phyloP scores from a whole-genome alignment of 2,797 vertebrate genomes.

The Sarcophilus harrisii region DNA sequence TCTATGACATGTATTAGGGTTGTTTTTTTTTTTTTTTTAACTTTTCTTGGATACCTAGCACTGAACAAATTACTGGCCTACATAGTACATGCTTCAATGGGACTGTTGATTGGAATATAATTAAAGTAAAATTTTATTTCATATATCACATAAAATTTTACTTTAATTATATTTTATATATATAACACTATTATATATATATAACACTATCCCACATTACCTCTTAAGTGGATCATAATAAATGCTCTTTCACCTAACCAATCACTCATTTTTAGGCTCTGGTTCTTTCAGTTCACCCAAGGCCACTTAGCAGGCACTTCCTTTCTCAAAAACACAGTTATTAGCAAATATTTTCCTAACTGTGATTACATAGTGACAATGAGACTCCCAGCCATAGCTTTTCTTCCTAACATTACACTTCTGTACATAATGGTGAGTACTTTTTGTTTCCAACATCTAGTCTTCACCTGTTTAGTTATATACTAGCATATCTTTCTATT shows the following conservation, averaged over 20 bases:
- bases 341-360: neutral
- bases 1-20: neutral
- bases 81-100: neutral
- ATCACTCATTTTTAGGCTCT: neutral
- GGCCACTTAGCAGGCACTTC: neutral
- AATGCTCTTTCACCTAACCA: neutral
- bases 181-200: too few species aligned
- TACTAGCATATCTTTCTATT: too few species aligned
- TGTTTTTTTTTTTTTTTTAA: neutral
- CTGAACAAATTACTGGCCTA: neutral
- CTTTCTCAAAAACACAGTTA: neutral
- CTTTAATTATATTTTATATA: too few species aligned
- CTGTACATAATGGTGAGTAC: too few species aligned
- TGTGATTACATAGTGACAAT: too few species aligned
- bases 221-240: neutral
- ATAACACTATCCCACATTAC: neutral
- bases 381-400: too few species aligned
- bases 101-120: neutral
- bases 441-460: too few species aligned
- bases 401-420: too few species aligned
- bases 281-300: neutral
- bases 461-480: too few species aligned
- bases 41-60: neutral
- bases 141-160: neutral
- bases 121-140: neutral